Evolutionary conservation across 2,113 vertebrate species (phyloP).

Genomic region (Tetrax tetrax): DNA sequence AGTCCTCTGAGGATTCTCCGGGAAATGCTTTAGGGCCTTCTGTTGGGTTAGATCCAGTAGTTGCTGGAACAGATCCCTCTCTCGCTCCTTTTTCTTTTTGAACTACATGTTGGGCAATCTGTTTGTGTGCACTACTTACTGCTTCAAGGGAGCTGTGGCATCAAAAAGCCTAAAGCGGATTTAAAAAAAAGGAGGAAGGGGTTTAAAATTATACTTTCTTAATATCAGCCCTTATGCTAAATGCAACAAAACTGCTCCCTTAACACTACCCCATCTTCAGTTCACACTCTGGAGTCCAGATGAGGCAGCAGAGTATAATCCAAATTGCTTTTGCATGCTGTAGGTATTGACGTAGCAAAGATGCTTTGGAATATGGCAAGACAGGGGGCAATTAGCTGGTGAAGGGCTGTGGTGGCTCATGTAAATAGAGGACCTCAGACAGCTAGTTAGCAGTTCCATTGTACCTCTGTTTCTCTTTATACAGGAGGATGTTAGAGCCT

Average conservation of each 20-base stretch:
- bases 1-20: background rate
- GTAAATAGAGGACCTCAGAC: background rate
- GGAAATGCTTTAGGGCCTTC: slow-evolving; percentile 40
- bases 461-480: background rate
- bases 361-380: background rate
- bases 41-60: slow-evolving; percentile 11
- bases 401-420: background rate
- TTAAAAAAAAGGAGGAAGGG: background rate
- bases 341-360: background rate
- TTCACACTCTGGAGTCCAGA: background rate
- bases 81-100: background rate
- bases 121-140: background rate
- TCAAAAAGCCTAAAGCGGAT: background rate
- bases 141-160: background rate
- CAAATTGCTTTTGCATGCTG: background rate
- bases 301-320: background rate
- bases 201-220: background rate
- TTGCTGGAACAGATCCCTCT: background rate
- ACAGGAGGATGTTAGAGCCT: background rate
- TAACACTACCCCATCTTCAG: background rate
- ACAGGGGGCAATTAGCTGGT: background rate
- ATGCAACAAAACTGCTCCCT: background rate
- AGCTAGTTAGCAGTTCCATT: background rate
- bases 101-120: background rate
- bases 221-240: background rate